Base-by-base conservation (phyloP, 2,888 invertebrate species). In the Caenorhabditis wallacei region DNA sequence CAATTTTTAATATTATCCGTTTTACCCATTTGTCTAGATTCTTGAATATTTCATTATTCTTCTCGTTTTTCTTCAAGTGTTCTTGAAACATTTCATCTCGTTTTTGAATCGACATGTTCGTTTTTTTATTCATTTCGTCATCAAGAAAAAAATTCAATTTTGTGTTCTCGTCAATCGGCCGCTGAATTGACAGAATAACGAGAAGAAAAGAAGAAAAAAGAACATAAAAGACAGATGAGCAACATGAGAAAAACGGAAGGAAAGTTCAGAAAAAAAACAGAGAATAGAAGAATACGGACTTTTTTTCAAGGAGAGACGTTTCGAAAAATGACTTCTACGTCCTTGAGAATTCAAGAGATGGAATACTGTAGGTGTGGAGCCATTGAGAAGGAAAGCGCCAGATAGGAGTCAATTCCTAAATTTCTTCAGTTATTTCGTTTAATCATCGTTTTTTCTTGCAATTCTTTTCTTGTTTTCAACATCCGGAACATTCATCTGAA, bases 91-190 rank as follows among this genome's bases (percentile, higher is more conserved):
- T 35, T n/a, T 48, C 35, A 8, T 18, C 48, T 51, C n/a, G 8
- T 20, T 20, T 18, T 24, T 22, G 3, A 53, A 8, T 30, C 30
- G 37, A 22, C 51, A 35, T 35, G 53, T 66, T 66, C 66, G 53
- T 66, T 66, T 66, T 66, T 66, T 37, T 35, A 35, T 46, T 53
- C 1, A 30, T 53, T 66, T 66, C 53, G 66, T 40, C 53, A 40
- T 51, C 8, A 20, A 63, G 43, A 53, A 51, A 37, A 40, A 53
- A 51, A 51, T 48, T 64, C 48, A 30, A 64, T 48, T 46, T 64
- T 18, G 30, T 64, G 7, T 26, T 46, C 48, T 11, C 43, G 43
- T 51, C 64, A 35, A 30, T 22, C 48, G 48, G 1, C 35, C 35
- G n/a, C 54, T n/a, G n/a, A 13, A 26, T 18, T 35, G 61, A 51